Evolutionary conservation across 1,140 invertebrate species (phyloP), one percentile per base, ranked within the genome.

Genomic region (Danaus melanippus): DNA sequence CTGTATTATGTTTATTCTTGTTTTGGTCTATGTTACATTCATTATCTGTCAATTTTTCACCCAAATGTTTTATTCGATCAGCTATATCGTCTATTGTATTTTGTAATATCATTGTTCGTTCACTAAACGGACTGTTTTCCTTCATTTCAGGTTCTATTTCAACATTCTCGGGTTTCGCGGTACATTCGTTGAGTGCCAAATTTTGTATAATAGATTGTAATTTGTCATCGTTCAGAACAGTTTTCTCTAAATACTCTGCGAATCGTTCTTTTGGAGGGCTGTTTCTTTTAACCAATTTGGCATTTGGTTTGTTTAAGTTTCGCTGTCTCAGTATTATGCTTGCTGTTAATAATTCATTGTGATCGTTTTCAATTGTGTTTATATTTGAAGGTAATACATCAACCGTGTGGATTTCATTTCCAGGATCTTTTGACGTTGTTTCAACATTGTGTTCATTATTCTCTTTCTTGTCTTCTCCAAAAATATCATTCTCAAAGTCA

Each of bases 121-220:
- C 60, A 47, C 61, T 74, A 21, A 72, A 45, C 0, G 47, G 12
- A 43, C 50, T 47, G 10, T 46, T 52, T 41, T 66, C 48, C 45
- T 32, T 44, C 42, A 49, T 12, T 7, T 11, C 39, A 17, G 64
- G 42, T 41, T 53, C 42, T 51, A 50, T 40, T 10, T 54, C 45
- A 50, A 54, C 12, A 9, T 60, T 49, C n/a, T 58, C 48, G 10
- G 53, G 17, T 41, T 60, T 46, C 15, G 41, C 21, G n/a, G 49
- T 9, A 41, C 62, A 69, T 64, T 72, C 74, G 58, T 79, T 73
- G 46, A 86, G 60, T 12, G 84, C 84, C 42, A 86, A 67, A 53
- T 85, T 86, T 50, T 86, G 73, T 50, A 86, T 76, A 59, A 86
- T 84, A 12, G 78, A 77, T 61, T 85, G 78, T 64, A 86, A 71